Evolutionary conservation across 2,113 vertebrate genomes (phyloP).

Genomic region (Macquaria australasica): DNA sequence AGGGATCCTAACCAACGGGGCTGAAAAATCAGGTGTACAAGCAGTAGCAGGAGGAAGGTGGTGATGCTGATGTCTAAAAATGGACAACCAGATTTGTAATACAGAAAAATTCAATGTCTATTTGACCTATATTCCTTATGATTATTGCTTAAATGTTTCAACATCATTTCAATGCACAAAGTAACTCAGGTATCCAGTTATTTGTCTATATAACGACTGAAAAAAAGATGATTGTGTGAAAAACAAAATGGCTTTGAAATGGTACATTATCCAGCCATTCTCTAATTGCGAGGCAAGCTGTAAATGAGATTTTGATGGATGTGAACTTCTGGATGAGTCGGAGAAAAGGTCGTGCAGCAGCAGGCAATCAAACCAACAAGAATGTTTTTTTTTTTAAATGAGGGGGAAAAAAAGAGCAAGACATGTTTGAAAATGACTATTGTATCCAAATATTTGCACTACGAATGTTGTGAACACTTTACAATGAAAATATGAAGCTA

Average conservation of each 20-base stretch:
- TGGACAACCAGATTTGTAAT: not conserved
- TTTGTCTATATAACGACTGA: conserved; percentile 12
- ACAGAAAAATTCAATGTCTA: not conserved
- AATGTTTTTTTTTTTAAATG: conserved; percentile 14
- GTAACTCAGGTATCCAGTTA: conserved; percentile 16
- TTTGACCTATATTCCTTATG: conserved; percentile 23
- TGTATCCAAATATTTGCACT: conserved; percentile 32
- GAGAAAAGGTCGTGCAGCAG: conserved; percentile 65
- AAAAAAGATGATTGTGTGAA: conserved; percentile 10
- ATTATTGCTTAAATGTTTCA: conserved; percentile 17
- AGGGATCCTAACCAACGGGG: conserved; percentile 33
- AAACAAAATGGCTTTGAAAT: conserved; percentile 57
- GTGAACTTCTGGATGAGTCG: conserved; percentile 61
- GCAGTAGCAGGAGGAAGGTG: not conserved
- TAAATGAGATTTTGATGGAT: conserved; percentile 74
- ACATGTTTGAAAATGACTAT: conserved; percentile 16
- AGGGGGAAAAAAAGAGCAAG: not conserved
- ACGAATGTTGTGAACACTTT: not conserved
- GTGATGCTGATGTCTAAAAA: conserved; percentile 9
- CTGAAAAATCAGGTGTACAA: conserved; percentile 53
- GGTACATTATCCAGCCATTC: conserved; percentile 44
- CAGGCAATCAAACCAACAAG: conserved; percentile 59
- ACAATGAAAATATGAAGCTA: not conserved
- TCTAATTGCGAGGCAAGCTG: conserved; percentile 57
- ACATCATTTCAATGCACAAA: conserved; percentile 21